Evolutionary conservation across 1,140 invertebrate genomes (phyloP), one percentile per base, ranked within the genome.

Genomic region (Monochamus saltuarius): DNA sequence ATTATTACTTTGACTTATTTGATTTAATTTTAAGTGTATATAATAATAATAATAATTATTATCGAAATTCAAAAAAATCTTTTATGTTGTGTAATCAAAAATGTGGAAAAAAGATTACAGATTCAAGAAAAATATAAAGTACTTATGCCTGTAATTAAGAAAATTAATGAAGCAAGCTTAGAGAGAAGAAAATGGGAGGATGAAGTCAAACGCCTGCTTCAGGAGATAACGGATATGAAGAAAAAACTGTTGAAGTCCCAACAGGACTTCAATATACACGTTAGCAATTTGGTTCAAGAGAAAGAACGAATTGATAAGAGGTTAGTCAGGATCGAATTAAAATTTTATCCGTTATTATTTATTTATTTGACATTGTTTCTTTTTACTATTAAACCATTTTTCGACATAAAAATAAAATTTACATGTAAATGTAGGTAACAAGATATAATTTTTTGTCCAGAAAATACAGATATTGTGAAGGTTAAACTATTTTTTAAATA

Each of bases 71-170:
- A 17, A n/a, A 49, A 49, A 14, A n/a, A 6, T 13, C 13, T 9
- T 29, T 2, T 49, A 29, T 29, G 2, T 16, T 49, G 14, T 49
- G 13, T 17, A 13, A 16, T 49, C 2, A 29, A 8, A 29, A 45
- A 22, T 52, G 7, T 59, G 50, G 34, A 56, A 61, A 54, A 71
- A 73, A 75, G 75, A 67, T 75, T 72, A 60, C 74, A 77, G 70
- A 71, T 73, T 45, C 68, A 75, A 66, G 73, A 70, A 62, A 74
- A 72, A 68, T 77, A 77, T 69, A 65, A 65, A 59, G 62, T 58
- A n/a, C 65, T 77, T 58, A 66, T 66, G 34, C 72, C 73, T n/a
- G 56, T 77, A 17, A 58, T 76, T 54, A 65, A 67, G 63, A 72
- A 69, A 67, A 66, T 75, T 22, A 69, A 69, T 11, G 63, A 67